Conservation (phyloP, 1,140 invertebrate species). For the Zaprionus taronus region DNA sequence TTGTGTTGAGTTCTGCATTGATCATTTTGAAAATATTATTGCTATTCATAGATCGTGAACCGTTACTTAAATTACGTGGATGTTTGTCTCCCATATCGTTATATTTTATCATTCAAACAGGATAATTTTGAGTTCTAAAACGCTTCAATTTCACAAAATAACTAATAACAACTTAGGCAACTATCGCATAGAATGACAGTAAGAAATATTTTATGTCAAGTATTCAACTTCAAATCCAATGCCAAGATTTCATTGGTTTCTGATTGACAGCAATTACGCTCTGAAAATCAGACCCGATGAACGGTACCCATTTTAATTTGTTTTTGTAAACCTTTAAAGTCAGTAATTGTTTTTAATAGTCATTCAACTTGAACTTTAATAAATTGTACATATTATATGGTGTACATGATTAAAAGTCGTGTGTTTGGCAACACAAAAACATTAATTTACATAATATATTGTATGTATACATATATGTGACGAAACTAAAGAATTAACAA, state of each 20-base stretch:
- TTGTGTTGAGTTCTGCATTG: conserved; percentile 30
- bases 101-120: background rate
- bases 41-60: background rate
- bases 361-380: conserved; percentile 28
- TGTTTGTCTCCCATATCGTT: conserved; percentile 19
- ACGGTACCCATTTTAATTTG: background rate
- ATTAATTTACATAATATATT: conserved; percentile 33
- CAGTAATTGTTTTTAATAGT: background rate
- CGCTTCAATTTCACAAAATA: background rate
- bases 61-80: background rate
- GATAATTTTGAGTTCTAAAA: background rate
- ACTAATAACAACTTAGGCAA: background rate
- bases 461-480: conserved; percentile 2
- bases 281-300: too few species aligned
- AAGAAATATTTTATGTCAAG: background rate
- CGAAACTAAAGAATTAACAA: conserved; percentile 31
- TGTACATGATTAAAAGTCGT: conserved; percentile 23
- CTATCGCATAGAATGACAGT: background rate
- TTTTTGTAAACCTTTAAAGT: background rate
- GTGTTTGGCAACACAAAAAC: conserved; percentile 26
- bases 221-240: background rate
- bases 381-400: conserved; percentile 27
- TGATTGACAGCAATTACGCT: too few species aligned
- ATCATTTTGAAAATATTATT: conserved; percentile 23
- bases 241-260: background rate